A percentile compares a stretch with the other conserved stretches of the same genome.
These are phyloP conservation scores for Lymantria monacha DNA, from an alignment of 2,888 invertebrate species.

Conservation along the genomic window DNA sequence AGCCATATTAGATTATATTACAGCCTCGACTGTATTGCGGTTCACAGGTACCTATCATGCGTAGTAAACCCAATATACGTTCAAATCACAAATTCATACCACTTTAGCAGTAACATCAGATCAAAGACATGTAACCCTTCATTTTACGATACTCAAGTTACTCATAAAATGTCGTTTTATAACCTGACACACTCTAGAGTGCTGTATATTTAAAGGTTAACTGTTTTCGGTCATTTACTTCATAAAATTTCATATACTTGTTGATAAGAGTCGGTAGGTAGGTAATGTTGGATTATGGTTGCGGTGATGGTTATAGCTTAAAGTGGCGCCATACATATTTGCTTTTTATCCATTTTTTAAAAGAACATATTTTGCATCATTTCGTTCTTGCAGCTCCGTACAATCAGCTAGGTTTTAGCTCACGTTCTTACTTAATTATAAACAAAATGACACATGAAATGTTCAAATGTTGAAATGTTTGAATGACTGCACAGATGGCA, in stretches of 20 bases:
- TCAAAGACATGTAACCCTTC: slow-evolving; percentile 36
- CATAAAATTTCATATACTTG: slow-evolving; percentile 52
- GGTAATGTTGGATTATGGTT: slow-evolving; percentile 17
- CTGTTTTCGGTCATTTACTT: slow-evolving; percentile 40
- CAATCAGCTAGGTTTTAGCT: too few species aligned
- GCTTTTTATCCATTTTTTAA: too few species aligned
- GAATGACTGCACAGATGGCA: too few species aligned
- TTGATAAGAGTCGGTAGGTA: slow-evolving; percentile 38
- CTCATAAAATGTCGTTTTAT: slow-evolving; percentile 59
- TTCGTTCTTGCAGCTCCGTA: too few species aligned
- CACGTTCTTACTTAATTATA: too few species aligned
- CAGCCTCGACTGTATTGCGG: background rate
- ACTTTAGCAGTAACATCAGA: slow-evolving; percentile 27
- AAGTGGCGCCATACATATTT: background rate
- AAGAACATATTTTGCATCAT: too few species aligned
- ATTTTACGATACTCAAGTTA: slow-evolving; percentile 47
- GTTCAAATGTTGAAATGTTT: too few species aligned
- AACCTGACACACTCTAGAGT: slow-evolving; percentile 47
- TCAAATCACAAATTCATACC: slow-evolving; percentile 24
- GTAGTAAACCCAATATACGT: slow-evolving; percentile 5
- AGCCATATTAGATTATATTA: background rate
- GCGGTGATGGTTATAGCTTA: background rate
- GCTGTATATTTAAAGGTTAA: slow-evolving; percentile 34
- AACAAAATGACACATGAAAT: too few species aligned
- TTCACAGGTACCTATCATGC: slow-evolving; percentile 1